These are phyloP conservation scores for Epinephelus cyanopodus DNA, from an alignment of 2,113 vertebrate species.

Conservation along the genomic window DNA sequence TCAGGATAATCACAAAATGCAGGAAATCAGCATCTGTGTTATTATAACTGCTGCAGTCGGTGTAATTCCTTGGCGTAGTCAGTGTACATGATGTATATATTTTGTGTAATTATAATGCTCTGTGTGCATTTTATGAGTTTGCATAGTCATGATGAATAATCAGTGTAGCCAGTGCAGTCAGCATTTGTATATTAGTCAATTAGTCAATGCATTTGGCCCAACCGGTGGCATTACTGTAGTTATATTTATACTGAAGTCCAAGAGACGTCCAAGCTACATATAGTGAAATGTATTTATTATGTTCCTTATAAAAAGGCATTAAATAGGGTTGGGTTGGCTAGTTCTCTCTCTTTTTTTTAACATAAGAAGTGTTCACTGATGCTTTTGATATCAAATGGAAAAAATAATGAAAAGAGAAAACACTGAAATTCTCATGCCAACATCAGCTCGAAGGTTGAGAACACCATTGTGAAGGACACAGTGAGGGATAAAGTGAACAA, in stretches of 20 bases:
- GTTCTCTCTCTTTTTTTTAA: not conserved
- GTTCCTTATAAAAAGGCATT: not conserved
- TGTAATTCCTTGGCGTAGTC: not conserved
- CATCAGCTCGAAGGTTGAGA: not conserved
- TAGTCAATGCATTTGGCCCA: not conserved
- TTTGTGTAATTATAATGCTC: not conserved
- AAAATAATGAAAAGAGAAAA: too few species aligned
- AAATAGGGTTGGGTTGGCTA: not conserved
- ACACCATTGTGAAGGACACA: not conserved
- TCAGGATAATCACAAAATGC: too few species aligned
- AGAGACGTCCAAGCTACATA: not conserved
- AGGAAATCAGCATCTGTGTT: not conserved
- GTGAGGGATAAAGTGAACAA: not conserved
- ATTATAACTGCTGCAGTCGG: not conserved
- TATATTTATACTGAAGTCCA: not conserved
- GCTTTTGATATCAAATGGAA: not conserved
- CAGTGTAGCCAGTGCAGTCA: not conserved
- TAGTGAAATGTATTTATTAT: not conserved
- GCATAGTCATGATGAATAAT: not conserved
- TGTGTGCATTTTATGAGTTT: not conserved
- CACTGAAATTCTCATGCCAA: not conserved
- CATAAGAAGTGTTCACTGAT: too few species aligned
- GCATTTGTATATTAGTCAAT: not conserved
- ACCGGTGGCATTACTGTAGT: not conserved
- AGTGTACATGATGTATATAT: not conserved